phyloP scores from a whole-genome alignment of 2,797 vertebrate species.

The Mionectes olivaceus region DNA sequence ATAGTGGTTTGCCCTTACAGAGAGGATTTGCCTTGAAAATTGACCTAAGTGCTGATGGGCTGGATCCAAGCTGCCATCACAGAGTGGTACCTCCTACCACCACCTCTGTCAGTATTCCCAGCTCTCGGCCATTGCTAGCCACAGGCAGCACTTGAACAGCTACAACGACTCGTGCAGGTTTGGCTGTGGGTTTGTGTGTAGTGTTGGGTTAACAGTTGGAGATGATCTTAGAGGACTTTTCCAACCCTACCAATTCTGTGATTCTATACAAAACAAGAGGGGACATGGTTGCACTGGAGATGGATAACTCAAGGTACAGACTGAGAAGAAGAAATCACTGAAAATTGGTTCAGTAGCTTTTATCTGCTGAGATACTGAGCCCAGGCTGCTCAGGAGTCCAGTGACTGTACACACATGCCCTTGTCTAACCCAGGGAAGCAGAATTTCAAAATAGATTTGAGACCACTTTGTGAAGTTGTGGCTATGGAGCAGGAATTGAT shows the following conservation, averaged over 20 bases:
- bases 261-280: neutral
- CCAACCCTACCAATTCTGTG: neutral
- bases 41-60: neutral
- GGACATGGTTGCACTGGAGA: neutral
- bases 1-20: neutral
- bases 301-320: neutral
- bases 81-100: neutral
- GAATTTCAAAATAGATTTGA: neutral
- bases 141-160: neutral
- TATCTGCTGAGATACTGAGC: neutral
- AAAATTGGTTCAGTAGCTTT: neutral
- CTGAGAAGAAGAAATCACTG: neutral
- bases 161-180: rapidly evolving
- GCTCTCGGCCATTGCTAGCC: neutral
- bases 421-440: neutral
- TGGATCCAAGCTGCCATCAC: neutral
- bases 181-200: neutral
- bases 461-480: neutral
- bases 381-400: neutral
- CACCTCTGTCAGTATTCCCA: neutral
- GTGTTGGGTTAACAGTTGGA: neutral
- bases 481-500: neutral
- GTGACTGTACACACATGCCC: neutral
- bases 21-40: neutral
- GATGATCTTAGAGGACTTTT: neutral